These are phyloP conservation scores for Torymus auratus DNA, from an alignment of 2,888 invertebrate genomes.

Conservation along the genomic window DNA sequence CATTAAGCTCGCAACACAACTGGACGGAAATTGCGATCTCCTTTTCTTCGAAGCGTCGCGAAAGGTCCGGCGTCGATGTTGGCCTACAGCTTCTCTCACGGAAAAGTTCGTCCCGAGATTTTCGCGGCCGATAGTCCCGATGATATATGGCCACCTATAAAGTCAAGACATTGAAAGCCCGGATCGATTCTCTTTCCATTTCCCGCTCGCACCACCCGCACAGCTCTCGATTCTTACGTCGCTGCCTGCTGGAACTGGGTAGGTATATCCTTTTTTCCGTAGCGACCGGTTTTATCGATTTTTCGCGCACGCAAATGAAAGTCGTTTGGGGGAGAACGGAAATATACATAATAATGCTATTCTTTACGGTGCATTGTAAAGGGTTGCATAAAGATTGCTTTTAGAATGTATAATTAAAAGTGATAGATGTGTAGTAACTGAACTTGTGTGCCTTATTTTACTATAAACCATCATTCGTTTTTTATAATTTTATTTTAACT, in stretches of 20 bases:
- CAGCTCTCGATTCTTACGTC: constrained; percentile 51
- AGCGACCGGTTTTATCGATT: constrained; percentile 24
- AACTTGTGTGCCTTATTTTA: too few species aligned
- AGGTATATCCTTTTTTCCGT: constrained; percentile 16
- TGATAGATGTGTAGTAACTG: too few species aligned
- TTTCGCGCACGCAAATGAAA: constrained; percentile 24
- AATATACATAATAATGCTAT: constrained; percentile 17
- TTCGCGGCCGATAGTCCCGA: constrained; percentile 70
- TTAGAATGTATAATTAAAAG: too few species aligned
- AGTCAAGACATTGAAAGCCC: constrained; percentile 73
- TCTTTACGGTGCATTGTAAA: neutral
- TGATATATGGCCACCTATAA: constrained; percentile 75
- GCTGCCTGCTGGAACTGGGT: neutral
- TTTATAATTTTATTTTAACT: too few species aligned
- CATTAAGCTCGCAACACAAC: constrained; percentile 47
- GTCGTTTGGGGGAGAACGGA: neutral
- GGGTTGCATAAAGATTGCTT: too few species aligned
- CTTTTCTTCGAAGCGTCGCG: constrained; percentile 17
- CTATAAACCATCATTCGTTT: too few species aligned
- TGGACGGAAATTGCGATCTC: constrained; percentile 69
- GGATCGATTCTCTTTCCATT: constrained; percentile 68
- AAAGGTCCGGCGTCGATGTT: constrained; percentile 64
- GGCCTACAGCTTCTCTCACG: constrained; percentile 59
- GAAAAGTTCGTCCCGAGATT: constrained; percentile 69
- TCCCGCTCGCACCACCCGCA: constrained; percentile 44